Evolutionary conservation across 2,113 vertebrate species (phyloP).

Genomic region (Cacatua alba): DNA sequence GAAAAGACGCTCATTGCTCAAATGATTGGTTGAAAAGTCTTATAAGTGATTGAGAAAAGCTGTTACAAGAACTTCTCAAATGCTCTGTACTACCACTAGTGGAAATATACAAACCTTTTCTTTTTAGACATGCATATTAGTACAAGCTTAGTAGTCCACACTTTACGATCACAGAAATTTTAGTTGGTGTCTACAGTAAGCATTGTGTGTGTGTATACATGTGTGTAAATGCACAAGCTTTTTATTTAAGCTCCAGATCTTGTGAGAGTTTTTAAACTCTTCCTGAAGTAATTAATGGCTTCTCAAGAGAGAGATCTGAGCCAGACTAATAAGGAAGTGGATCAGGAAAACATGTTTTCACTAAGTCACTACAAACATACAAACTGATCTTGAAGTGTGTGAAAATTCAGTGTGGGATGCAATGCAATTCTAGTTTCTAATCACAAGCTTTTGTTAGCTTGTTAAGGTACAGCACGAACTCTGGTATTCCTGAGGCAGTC

Average conservation of each 20-base stretch:
- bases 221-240: fast-evolving
- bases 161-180: background rate
- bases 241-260: background rate
- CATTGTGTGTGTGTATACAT: fast-evolving
- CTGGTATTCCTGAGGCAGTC: background rate
- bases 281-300: background rate
- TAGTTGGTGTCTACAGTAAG: background rate
- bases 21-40: background rate
- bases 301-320: background rate
- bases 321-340: background rate
- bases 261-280: background rate
- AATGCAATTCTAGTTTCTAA: background rate
- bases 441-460: background rate
- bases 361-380: background rate
- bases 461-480: background rate
- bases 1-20: background rate
- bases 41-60: background rate
- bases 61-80: background rate
- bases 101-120: background rate
- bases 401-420: background rate
- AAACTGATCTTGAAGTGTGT: background rate
- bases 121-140: background rate
- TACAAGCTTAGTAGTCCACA: background rate
- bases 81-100: background rate
- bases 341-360: background rate